A percentile compares a stretch with the other conserved stretches of the same genome.
These are phyloP conservation scores for Chrysomallon squamiferum DNA, from an alignment of 1,140 invertebrate genomes.

Conservation along the genomic window DNA sequence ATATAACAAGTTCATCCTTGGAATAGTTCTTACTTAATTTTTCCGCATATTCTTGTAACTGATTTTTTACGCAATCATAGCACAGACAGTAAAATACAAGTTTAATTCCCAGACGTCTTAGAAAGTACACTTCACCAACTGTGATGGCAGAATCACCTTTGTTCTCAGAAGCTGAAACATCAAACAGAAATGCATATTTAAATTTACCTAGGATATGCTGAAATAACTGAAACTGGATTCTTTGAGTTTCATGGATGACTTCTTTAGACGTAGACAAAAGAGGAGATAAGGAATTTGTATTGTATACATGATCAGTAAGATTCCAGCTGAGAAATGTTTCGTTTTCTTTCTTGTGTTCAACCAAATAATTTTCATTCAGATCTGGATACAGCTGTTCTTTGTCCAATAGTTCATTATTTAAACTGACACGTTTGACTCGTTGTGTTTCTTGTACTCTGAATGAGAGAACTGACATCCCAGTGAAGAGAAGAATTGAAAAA, in stretches of 20 bases:
- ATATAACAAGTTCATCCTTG: conserved; percentile 6
- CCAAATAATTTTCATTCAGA: too few species aligned
- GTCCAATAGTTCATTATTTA: too few species aligned
- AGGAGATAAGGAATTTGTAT: conserved; percentile 3
- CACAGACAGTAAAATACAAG: conserved; percentile 17
- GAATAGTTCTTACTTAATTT: not conserved
- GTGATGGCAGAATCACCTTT: conserved; percentile 26
- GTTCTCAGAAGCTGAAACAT: conserved; percentile 17
- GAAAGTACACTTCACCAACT: conserved; percentile 11
- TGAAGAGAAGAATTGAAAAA: too few species aligned
- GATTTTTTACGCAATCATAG: not conserved
- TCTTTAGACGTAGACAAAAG: conserved; percentile 3
- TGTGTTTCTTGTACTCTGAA: too few species aligned
- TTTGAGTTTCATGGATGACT: conserved; percentile 12
- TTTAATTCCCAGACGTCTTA: conserved; percentile 4
- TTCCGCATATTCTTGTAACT: not conserved
- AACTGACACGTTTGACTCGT: too few species aligned
- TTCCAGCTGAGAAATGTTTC: too few species aligned
- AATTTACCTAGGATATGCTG: not conserved
- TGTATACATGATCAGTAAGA: too few species aligned
- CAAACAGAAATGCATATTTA: conserved; percentile 17
- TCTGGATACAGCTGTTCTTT: too few species aligned
- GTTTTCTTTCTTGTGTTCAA: too few species aligned
- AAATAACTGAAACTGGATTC: conserved; percentile 12
- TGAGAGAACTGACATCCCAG: too few species aligned